Conservation (phyloP, 2,113 vertebrate species). For the Polypterus senegalus region DNA sequence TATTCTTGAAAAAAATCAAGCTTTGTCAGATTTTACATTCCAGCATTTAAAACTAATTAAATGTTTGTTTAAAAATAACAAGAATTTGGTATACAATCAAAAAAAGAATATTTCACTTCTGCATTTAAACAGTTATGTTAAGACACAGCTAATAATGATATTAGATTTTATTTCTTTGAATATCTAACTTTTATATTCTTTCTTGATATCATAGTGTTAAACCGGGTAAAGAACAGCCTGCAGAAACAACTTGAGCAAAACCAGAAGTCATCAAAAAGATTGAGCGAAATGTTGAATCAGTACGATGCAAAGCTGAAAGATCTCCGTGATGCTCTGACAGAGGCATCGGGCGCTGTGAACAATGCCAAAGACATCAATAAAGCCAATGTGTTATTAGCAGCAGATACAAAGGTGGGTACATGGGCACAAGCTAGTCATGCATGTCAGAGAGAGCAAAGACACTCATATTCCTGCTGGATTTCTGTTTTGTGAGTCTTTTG, state of each 20-base stretch:
- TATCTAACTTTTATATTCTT: background rate
- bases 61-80: too few relatives aligned
- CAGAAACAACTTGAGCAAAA: conserved; percentile 54
- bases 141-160: too few relatives aligned
- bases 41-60: too few relatives aligned
- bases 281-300: conserved; percentile 49
- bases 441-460: too few relatives aligned
- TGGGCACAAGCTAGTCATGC: background rate
- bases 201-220: conserved; percentile 53
- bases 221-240: conserved; percentile 51
- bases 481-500: too few relatives aligned
- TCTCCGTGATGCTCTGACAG: conserved; percentile 53
- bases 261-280: conserved; percentile 42
- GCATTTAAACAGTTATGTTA: too few relatives aligned
- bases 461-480: too few relatives aligned
- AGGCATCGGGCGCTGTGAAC: conserved; percentile 48
- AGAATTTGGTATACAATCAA: too few relatives aligned
- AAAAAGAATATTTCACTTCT: too few relatives aligned
- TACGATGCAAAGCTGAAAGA: conserved; percentile 66
- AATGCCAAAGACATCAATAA: conserved; percentile 63
- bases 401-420: conserved; percentile 58
- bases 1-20: too few relatives aligned
- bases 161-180: too few relatives aligned
- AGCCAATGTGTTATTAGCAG: conserved; percentile 51
- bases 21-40: too few relatives aligned